A percentile compares a stretch with the other conserved stretches of the same genome.
phyloP scores from a whole-genome alignment of 2,797 vertebrate genomes.

The Neopelma chrysocephalum region DNA sequence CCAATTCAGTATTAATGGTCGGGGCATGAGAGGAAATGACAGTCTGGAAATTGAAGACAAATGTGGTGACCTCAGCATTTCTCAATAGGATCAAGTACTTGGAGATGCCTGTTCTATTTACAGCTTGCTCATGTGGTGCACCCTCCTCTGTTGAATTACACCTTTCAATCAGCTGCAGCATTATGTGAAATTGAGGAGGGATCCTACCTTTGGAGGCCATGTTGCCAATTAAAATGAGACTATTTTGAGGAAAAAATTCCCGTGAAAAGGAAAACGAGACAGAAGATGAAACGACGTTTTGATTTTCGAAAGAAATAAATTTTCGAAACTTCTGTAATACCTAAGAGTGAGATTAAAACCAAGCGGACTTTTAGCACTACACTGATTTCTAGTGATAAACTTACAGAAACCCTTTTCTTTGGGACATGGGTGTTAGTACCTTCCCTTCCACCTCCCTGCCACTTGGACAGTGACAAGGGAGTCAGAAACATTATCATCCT shows the following conservation, averaged over 20 bases:
- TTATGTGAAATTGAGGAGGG: not conserved
- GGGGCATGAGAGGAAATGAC: not conserved
- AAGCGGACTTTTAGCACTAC: not conserved
- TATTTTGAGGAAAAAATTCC: not conserved
- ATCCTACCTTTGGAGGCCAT: not conserved
- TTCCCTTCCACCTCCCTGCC: not conserved
- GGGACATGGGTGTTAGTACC: not conserved
- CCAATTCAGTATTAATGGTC: not conserved
- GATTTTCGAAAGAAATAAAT: not conserved
- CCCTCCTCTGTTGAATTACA: not conserved
- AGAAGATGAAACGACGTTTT: not conserved
- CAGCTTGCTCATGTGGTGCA: not conserved
- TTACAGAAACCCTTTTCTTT: not conserved
- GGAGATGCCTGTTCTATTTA: slow-evolving; percentile 20
- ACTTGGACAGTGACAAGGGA: not conserved
- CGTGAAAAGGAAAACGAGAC: not conserved
- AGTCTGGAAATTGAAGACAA: not conserved
- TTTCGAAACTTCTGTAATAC: not conserved
- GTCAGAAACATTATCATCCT: not conserved
- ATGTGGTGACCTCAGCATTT: not conserved
- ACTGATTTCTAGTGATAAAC: not conserved
- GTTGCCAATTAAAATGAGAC: not conserved
- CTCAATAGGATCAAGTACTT: not conserved
- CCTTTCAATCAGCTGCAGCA: not conserved
- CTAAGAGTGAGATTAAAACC: not conserved